phyloP scores from a whole-genome alignment of 2,888 invertebrate species.

The Brachycybe producta region DNA sequence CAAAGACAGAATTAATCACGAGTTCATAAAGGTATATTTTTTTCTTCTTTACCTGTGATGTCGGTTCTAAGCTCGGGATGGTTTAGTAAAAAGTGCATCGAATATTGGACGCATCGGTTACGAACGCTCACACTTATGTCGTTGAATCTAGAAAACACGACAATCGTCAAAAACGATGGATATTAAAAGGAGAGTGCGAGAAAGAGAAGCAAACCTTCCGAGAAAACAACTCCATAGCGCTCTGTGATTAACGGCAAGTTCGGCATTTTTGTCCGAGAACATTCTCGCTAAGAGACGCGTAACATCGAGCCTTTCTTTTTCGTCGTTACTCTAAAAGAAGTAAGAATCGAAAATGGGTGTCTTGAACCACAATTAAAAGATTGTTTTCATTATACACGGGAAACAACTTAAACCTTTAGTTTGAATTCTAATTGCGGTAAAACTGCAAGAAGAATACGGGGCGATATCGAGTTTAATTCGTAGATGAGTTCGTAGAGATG shows the following conservation, averaged over 20 bases:
- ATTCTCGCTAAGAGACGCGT: conserved; percentile 82
- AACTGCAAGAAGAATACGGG: conserved; percentile 70
- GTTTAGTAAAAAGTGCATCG: conserved; percentile 90
- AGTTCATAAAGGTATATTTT: background rate
- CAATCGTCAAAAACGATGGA: conserved; percentile 15
- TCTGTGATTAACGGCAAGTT: conserved; percentile 69
- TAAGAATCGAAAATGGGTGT: background rate
- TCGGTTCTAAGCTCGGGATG: conserved; percentile 82
- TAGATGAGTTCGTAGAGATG: conserved; percentile 82
- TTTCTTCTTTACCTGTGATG: conserved; percentile 59
- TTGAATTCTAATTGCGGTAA: conserved; percentile 93
- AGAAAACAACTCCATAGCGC: conserved; percentile 85
- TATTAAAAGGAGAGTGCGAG: background rate
- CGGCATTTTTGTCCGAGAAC: conserved; percentile 91
- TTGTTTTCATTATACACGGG: background rate
- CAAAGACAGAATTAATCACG: too few relatives aligned
- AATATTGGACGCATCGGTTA: conserved; percentile 91
- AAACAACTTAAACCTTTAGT: conserved; percentile 28
- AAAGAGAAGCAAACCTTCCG: conserved; percentile 43
- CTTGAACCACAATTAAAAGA: background rate
- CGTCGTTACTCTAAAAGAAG: conserved; percentile 58
- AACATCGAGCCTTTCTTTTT: conserved; percentile 73
- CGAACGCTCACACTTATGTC: conserved; percentile 87
- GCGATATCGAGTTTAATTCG: conserved; percentile 85
- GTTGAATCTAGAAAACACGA: conserved; percentile 76